These are phyloP conservation scores for Episyrphus balteatus DNA, from an alignment of 1,140 invertebrate genomes.

Conservation along the genomic window DNA sequence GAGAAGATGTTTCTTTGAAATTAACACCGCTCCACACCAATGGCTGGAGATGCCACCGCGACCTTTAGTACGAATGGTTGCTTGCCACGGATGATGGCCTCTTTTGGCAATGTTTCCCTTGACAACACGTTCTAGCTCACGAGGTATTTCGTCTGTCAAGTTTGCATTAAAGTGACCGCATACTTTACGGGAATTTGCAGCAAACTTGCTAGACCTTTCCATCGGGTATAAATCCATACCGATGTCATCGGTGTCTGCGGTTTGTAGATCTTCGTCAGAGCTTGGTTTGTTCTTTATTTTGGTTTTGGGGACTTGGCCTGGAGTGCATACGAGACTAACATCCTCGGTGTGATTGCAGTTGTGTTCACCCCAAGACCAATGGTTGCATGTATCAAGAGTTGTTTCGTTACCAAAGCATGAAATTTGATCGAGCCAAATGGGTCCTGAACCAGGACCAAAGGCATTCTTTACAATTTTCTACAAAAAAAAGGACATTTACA, in stretches of 20 bases:
- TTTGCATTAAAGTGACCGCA: constrained; percentile 28
- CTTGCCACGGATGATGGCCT: constrained; percentile 73
- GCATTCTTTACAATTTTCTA: constrained; percentile 27
- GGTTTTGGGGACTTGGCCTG: constrained; percentile 13
- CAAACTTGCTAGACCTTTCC: constrained; percentile 7
- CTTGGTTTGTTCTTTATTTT: not conserved
- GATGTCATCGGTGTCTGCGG: constrained; percentile 3
- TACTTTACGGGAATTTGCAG: not conserved
- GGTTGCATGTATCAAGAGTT: constrained; percentile 48
- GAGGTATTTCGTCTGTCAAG: constrained; percentile 19
- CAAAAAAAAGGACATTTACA: not conserved
- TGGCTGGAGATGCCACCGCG: constrained; percentile 46
- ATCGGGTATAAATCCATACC: constrained; percentile 12
- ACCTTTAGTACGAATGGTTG: constrained; percentile 52
- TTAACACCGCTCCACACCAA: constrained; percentile 67
- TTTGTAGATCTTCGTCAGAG: not conserved
- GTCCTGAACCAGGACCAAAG: constrained; percentile 42
- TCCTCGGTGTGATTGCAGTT: constrained; percentile 69
- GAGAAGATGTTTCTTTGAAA: constrained; percentile 55
- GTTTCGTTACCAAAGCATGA: constrained; percentile 58
- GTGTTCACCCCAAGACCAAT: constrained; percentile 55
- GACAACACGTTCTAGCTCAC: constrained; percentile 44
- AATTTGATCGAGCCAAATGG: constrained; percentile 66
- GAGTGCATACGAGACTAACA: constrained; percentile 46
- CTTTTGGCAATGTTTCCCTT: constrained; percentile 43